These are phyloP conservation scores for Cataglyphis hispanica DNA, from an alignment of 1,140 invertebrate species.

Conservation along the genomic window DNA sequence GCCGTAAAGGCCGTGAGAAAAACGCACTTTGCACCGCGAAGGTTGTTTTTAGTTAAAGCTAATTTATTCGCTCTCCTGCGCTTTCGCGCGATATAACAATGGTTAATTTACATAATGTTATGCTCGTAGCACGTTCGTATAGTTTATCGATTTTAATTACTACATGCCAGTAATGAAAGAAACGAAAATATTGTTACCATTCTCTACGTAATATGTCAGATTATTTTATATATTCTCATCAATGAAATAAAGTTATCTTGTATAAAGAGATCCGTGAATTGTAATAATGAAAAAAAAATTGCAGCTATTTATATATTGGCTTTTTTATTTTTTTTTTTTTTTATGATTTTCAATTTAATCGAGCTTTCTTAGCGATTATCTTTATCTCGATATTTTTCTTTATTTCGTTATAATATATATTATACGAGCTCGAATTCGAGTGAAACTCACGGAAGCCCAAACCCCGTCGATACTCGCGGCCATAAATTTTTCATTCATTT, in stretches of 20 bases:
- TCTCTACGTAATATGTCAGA: neutral
- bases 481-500: slow-evolving; percentile 62
- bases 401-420: neutral
- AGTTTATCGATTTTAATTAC: neutral
- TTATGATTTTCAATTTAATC: neutral
- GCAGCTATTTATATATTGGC: neutral
- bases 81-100: slow-evolving; percentile 1
- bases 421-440: neutral
- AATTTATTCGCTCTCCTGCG: slow-evolving; percentile 14
- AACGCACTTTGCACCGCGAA: slow-evolving; percentile 17
- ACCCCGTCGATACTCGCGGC: slow-evolving; percentile 15
- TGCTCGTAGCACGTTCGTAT: neutral
- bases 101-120: slow-evolving; percentile 45
- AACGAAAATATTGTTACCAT: neutral
- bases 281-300: neutral
- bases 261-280: neutral
- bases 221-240: slow-evolving; percentile 10
- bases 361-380: neutral
- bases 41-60: slow-evolving; percentile 26
- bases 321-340: neutral
- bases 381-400: neutral
- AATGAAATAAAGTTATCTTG: neutral
- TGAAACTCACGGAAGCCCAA: neutral
- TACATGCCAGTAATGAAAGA: neutral
- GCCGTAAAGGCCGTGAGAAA: slow-evolving; percentile 12